These are phyloP conservation scores for Fistularia tabacaria DNA, from an alignment of 2,797 vertebrate species.

Conservation along the genomic window DNA sequence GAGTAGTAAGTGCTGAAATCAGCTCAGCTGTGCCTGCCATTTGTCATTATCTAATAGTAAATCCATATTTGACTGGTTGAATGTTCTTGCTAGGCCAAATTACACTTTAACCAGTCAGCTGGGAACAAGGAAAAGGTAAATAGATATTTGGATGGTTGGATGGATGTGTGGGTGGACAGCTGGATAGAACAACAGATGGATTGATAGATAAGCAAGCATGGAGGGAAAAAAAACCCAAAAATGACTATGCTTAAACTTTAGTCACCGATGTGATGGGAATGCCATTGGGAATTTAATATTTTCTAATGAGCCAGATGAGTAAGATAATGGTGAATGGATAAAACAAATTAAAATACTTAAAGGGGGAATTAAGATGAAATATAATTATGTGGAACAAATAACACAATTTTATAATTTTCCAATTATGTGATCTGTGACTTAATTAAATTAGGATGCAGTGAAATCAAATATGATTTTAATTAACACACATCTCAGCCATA, in stretches of 20 bases:
- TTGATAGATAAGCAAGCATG: conserved; percentile 1
- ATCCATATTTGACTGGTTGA: conserved; percentile 64
- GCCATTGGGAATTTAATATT: conserved; percentile 14
- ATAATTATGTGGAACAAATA: conserved; percentile 64
- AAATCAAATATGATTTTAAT: conserved; percentile 61
- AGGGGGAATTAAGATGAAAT: conserved; percentile 48
- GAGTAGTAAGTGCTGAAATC: conserved; percentile 70
- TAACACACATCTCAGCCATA: conserved; percentile 45
- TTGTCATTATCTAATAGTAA: conserved; percentile 75
- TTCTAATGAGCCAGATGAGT: conserved; percentile 10
- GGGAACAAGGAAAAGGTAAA: conserved; percentile 19
- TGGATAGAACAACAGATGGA: conserved; percentile 12
- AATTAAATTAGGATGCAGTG: conserved; percentile 61
- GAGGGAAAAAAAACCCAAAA: neutral
- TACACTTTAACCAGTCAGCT: conserved; percentile 38
- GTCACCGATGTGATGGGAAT: conserved; percentile 15
- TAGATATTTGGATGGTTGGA: conserved; percentile 17
- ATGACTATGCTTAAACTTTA: neutral
- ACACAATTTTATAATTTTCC: conserved; percentile 55
- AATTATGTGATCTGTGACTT: conserved; percentile 58
- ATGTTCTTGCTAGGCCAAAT: conserved; percentile 37
- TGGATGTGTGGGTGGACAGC: conserved; percentile 1
- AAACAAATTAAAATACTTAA: conserved; percentile 54
- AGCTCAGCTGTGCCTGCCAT: conserved; percentile 60
- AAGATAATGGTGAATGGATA: conserved; percentile 49